A percentile compares a stretch with the other conserved stretches of the same genome.
phyloP scores from a whole-genome alignment of 2,113 vertebrate genomes.

The Oostethus manadensis region DNA sequence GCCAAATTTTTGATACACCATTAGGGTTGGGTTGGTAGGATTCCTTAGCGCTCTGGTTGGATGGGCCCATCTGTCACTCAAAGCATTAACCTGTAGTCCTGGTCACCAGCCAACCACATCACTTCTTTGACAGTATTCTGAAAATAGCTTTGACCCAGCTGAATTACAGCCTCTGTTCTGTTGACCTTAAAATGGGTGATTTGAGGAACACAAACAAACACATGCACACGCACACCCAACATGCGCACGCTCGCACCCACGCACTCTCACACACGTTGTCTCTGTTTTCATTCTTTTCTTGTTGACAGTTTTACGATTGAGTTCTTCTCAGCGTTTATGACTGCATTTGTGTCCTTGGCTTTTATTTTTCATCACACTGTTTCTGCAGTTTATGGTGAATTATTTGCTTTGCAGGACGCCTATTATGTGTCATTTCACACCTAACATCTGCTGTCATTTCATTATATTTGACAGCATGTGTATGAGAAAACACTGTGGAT shows the following conservation, averaged over 20 bases:
- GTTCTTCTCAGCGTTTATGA: conserved; percentile 45
- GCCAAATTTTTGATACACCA: too few relatives aligned
- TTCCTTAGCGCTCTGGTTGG: conserved; percentile 82
- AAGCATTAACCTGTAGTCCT: conserved; percentile 75
- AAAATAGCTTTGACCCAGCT: conserved; percentile 76
- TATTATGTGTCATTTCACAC: conserved; percentile 61
- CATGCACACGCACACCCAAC: conserved; percentile 3
- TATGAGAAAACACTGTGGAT: conserved; percentile 54
- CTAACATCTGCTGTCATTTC: conserved; percentile 67
- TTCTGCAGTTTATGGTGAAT: conserved; percentile 62
- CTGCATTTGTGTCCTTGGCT: conserved; percentile 47
- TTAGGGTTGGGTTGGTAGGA: conserved; percentile 45
- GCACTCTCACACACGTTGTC: neutral
- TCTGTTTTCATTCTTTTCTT: conserved; percentile 17
- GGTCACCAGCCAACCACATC: conserved; percentile 71
- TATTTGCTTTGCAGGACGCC: conserved; percentile 65
- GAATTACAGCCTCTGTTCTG: conserved; percentile 70
- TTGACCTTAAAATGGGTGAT: conserved; percentile 51
- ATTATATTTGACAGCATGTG: conserved; percentile 62
- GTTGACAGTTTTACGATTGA: conserved; percentile 61
- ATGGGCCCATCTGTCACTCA: conserved; percentile 87
- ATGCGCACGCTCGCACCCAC: neutral
- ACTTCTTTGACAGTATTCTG: conserved; percentile 77
- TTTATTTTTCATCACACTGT: conserved; percentile 60
- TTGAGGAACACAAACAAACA: conserved; percentile 30